phyloP scores from a whole-genome alignment of 2,888 invertebrate genomes.

The Electrophaes corylata region DNA sequence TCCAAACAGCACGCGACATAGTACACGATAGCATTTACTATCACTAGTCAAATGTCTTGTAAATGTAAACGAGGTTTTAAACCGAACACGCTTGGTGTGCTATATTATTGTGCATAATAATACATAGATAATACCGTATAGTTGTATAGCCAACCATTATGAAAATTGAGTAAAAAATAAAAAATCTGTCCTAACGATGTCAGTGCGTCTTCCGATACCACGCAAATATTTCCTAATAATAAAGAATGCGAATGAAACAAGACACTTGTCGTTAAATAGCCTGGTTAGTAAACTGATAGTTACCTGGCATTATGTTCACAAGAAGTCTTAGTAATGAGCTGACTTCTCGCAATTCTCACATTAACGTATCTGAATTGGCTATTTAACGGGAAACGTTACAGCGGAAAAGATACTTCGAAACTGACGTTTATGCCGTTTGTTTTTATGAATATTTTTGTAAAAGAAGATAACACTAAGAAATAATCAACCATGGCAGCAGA shows the following conservation, averaged over 20 bases:
- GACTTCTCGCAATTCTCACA: slow-evolving; percentile 42
- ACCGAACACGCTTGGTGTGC: slow-evolving; percentile 33
- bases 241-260: slow-evolving; percentile 8
- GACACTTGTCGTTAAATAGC: neutral
- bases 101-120: slow-evolving; percentile 26
- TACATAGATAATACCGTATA: neutral
- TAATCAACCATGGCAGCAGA: too few relatives aligned
- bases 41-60: slow-evolving; percentile 46
- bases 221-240: neutral
- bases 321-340: slow-evolving; percentile 39
- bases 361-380: slow-evolving; percentile 36
- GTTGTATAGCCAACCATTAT: neutral
- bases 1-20: slow-evolving; percentile 40
- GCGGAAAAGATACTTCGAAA: slow-evolving; percentile 21
- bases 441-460: neutral
- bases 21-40: slow-evolving; percentile 45
- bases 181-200: neutral
- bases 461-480: too few relatives aligned
- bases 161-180: neutral
- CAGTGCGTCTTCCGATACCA: neutral
- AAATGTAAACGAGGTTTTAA: slow-evolving; percentile 41
- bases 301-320: slow-evolving; percentile 32
- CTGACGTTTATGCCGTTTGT: slow-evolving; percentile 11
- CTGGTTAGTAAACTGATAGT: slow-evolving; percentile 26
- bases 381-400: slow-evolving; percentile 32